phyloP scores from a whole-genome alignment of 2,797 vertebrate species.

The Scleropages formosus region DNA sequence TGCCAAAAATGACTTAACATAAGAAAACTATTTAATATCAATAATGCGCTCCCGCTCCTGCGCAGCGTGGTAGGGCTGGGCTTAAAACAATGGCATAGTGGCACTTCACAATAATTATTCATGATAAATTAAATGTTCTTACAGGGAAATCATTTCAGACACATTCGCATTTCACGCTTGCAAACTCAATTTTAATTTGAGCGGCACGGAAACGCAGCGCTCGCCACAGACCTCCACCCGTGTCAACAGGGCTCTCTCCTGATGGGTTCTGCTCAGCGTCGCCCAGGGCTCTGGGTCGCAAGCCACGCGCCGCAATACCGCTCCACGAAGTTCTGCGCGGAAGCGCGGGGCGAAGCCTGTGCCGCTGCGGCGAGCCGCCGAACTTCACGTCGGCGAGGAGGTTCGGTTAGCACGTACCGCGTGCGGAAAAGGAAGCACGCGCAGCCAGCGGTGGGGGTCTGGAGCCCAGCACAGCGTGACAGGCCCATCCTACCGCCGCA shows the following conservation, averaged over 20 bases:
- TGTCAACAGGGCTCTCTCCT: not conserved
- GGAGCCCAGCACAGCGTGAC: slow-evolving; percentile 30
- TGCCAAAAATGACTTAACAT: slow-evolving; percentile 16
- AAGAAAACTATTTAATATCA: slow-evolving; percentile 20
- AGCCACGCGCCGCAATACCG: too few relatives aligned
- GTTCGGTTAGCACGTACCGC: too few relatives aligned
- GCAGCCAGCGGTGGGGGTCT: slow-evolving; percentile 26
- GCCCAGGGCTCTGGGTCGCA: too few relatives aligned
- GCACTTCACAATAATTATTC: slow-evolving; percentile 23
- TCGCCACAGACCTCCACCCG: not conserved
- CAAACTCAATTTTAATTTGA: slow-evolving; percentile 7
- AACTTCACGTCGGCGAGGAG: too few relatives aligned
- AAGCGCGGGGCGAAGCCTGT: too few relatives aligned
- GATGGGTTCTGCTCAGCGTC: not conserved
- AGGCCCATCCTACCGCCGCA: slow-evolving; percentile 45
- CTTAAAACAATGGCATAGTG: not conserved
- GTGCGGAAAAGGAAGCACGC: slow-evolving; percentile 30
- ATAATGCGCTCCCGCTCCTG: slow-evolving; percentile 6
- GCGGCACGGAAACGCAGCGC: not conserved
- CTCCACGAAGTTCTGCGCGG: too few relatives aligned
- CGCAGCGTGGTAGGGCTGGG: slow-evolving; percentile 17
- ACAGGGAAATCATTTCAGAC: slow-evolving; percentile 19
- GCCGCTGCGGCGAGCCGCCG: too few relatives aligned
- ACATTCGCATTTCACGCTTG: not conserved
- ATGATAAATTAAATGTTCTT: slow-evolving; percentile 23